Base-by-base conservation (phyloP, 1,140 invertebrate genomes). In the Camponotus vicinus region DNA sequence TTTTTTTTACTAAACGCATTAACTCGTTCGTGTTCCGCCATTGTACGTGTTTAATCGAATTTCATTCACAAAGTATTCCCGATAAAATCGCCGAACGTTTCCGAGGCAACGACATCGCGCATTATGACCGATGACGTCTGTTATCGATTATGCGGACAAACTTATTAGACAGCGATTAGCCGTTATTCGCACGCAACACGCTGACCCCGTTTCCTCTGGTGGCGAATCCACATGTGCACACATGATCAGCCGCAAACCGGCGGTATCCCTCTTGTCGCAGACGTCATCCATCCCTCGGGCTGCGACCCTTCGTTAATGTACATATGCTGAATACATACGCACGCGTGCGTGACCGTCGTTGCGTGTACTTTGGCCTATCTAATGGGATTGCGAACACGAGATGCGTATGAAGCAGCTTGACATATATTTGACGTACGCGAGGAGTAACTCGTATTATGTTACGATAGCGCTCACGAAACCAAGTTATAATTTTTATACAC, bases 91-190 rank as follows among this genome's bases (percentile, higher is more conserved):
- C 42, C 59, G 37, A n/a, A 34, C 64, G 42, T 89, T 75, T 37
- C 37, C 73, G 21, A 61, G 37, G 59, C 34, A 78, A 55, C 64
- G 27, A 61, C 49, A 40, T 63, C 61, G 70, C 34, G 37, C 34
- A 79, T 9, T 40, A 52, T 61, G n/a, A 52, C 13, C 61, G 86
- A 83, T 83, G 79, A 89, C 73, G 87, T 91, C 89, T 89, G 85
- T 87, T 91, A 91, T 91, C 90, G 90, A 89, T 91, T 91, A 91
- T 91, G 88, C 82, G 90, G 88, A 79, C 73, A 91, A 91, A 91
- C 90, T 91, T 89, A 91, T 89, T 92, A 90, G 86, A 91, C 89
- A 89, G 85, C 88, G 90, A 92, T 92, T 92, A 92, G 87, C 78
- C 86, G 91, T 90, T 90, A 92, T 91, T 91, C 88, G 88, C 91